Evolutionary conservation across 2,888 invertebrate genomes (phyloP).

Genomic region (Microdon myrmicae): DNA sequence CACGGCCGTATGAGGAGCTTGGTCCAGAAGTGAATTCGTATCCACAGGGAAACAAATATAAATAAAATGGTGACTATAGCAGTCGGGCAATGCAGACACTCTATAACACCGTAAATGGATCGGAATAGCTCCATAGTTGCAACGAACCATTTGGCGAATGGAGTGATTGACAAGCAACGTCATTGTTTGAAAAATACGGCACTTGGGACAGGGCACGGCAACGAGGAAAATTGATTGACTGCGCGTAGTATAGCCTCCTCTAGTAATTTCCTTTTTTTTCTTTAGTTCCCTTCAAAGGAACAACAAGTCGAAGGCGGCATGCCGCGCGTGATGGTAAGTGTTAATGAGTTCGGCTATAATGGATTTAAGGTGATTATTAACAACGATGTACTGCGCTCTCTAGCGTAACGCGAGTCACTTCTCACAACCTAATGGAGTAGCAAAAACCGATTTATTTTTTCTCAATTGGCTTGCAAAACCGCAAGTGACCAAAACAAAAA

Average conservation of each 20-base stretch:
- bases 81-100: conserved; percentile 31
- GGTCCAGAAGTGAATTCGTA: neutral
- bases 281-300: conserved; percentile 15
- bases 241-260: conserved; percentile 37
- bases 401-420: no score
- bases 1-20: no score
- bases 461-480: no score
- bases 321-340: conserved; percentile 6
- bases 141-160: neutral
- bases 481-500: no score
- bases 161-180: conserved; percentile 38
- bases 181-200: no score
- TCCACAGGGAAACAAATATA: conserved; percentile 2
- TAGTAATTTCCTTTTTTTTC: conserved; percentile 29
- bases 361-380: conserved; percentile 2
- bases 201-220: conserved; percentile 37
- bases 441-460: no score
- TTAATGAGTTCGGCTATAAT: conserved; percentile 12
- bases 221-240: conserved; percentile 47
- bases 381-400: no score
- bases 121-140: conserved; percentile 27
- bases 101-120: conserved; percentile 41
- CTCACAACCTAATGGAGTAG: no score
- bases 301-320: conserved; percentile 12
- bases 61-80: conserved; percentile 12